Base-by-base conservation (phyloP, 1,140 invertebrate genomes). In the Elymnias hypermnestra region DNA sequence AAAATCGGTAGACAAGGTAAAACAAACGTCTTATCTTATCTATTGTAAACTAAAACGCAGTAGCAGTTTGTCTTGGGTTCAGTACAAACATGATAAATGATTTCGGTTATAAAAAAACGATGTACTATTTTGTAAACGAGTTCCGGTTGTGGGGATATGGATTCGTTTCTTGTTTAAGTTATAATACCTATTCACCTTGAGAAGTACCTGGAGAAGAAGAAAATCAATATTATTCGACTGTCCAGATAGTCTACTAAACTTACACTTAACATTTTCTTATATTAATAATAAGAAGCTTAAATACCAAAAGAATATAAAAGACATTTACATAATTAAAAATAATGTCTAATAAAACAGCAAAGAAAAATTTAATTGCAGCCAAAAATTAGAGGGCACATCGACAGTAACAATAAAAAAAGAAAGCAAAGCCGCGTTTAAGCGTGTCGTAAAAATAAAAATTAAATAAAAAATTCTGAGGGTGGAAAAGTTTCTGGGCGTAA, bases 361-460 rank as follows among this genome's bases (percentile, higher is more conserved):
- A 62, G 50, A 69, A 79, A 77, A 81, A 71, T 70, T 60, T 83
- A 81, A 83, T 75, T 76, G 77, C 71, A 76, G 66, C 72, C 77
- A 83, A 82, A 82, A 83, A 83, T 82, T 79, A 82, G 72, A 77
- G 71, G 73, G 74, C 68, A 82, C 72, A 78, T 79, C 66, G 73
- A 76, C 72, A 74, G 59, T 83, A 83, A 84, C 75, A 83, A 84
- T 81, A 81, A 83, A 81, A 83, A 73, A 63, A 69, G 68, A 84
- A 82, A 81, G 78, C 78, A 81, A 84, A 83, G 75, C 78, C 71
- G 58, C 65, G 76, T 84, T 81, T 84, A 81, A 84, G 79, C 64
- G 72, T 82, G 76, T 74, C 81, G 68, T 84, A 84, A 84, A 84
- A 84, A 83, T 84, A 84, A 84, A 83, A 84, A 84, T 82, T 83